Conservation (phyloP, 1,140 invertebrate genomes). For the Helicoverpa zea region DNA sequence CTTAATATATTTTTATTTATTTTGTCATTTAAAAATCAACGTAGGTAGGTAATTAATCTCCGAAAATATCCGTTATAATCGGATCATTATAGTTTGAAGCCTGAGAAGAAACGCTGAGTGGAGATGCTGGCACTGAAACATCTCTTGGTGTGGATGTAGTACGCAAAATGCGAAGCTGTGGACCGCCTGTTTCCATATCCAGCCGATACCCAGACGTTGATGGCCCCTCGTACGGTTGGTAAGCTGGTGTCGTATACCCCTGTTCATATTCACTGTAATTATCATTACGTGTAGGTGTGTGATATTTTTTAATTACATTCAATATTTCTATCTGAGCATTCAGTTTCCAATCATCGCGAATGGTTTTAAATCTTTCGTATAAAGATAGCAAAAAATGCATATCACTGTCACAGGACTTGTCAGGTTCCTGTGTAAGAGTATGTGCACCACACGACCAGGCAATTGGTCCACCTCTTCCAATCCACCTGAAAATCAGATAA, state of each 20-base stretch:
- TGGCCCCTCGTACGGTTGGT: not conserved
- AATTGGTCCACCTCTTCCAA: too few species aligned
- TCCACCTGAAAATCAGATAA: too few species aligned
- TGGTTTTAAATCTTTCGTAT: not conserved
- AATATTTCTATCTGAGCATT: not conserved
- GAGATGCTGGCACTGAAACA: not conserved
- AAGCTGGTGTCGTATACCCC: not conserved
- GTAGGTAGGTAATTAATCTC: too few species aligned
- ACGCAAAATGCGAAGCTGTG: not conserved
- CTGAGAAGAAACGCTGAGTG: too few species aligned
- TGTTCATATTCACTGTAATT: not conserved
- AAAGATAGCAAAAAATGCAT: not conserved
- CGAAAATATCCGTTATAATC: too few species aligned
- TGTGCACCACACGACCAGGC: too few species aligned
- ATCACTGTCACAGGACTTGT: not conserved
- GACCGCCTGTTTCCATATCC: not conserved
- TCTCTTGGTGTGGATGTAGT: not conserved
- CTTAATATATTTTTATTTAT: too few species aligned
- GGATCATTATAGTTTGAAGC: too few species aligned
- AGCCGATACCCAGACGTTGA: not conserved
- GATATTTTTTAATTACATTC: not conserved
- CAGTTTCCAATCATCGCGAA: not conserved
- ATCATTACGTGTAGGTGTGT: not conserved
- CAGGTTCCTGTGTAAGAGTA: not conserved
- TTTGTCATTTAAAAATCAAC: too few species aligned